Conservation (phyloP, 2,888 invertebrate genomes). For the Macrosoma leucophasiata region DNA sequence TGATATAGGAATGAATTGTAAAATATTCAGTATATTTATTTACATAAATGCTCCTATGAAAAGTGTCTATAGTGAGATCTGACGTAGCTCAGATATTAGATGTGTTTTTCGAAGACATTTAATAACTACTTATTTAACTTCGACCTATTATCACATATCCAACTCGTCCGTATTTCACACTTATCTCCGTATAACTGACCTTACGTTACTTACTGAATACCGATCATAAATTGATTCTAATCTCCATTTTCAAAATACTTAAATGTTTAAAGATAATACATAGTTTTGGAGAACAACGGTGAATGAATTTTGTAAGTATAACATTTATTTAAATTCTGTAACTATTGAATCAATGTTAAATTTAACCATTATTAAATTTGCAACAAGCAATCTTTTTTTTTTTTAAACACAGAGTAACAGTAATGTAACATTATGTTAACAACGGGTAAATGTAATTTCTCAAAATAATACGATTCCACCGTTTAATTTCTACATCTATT, state of each 20-base stretch:
- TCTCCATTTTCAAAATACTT: too few relatives aligned
- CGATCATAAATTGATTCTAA: too few relatives aligned
- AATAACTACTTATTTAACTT: constrained; percentile 31
- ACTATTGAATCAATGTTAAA: background rate
- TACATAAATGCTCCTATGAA: constrained; percentile 66
- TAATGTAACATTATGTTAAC: constrained; percentile 40
- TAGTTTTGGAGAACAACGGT: too few relatives aligned
- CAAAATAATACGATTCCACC: constrained; percentile 54
- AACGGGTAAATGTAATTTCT: constrained; percentile 63
- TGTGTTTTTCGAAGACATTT: constrained; percentile 17
- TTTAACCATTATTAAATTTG: constrained; percentile 17
- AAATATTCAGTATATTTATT: constrained; percentile 14
- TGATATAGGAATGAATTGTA: constrained; percentile 13
- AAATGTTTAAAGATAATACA: too few relatives aligned
- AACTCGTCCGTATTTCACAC: constrained; percentile 41
- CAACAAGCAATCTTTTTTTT: constrained; percentile 33
- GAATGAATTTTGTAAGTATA: constrained; percentile 3
- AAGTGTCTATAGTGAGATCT: constrained; percentile 41
- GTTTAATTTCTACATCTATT: constrained; percentile 34
- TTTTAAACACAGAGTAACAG: constrained; percentile 29
- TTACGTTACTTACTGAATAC: too few relatives aligned
- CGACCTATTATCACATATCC: constrained; percentile 68
- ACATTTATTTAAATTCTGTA: constrained; percentile 1
- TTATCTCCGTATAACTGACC: too few relatives aligned
- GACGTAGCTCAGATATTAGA: constrained; percentile 30